Evolutionary conservation across 1,140 invertebrate genomes (phyloP).

Genomic region (Orussus abietinus): DNA sequence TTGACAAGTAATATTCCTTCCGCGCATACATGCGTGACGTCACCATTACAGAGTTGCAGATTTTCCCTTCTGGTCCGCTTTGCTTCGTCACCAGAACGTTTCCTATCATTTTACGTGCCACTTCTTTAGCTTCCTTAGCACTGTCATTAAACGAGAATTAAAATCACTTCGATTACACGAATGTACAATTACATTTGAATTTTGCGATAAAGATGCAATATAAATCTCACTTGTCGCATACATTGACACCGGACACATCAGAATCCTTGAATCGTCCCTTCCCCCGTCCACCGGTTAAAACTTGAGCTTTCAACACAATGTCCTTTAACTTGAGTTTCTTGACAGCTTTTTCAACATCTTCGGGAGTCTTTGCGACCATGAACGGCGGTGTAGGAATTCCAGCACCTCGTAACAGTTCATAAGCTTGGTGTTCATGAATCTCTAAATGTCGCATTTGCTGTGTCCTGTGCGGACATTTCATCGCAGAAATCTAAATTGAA

Average conservation of each 20-base stretch:
- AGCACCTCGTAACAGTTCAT: conserved; percentile 77
- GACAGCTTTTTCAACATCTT: conserved; percentile 82
- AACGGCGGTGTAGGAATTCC: conserved; percentile 91
- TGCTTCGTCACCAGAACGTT: conserved; percentile 92
- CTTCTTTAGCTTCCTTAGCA: conserved; percentile 79
- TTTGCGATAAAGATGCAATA: no score
- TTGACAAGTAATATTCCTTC: conserved; percentile 93
- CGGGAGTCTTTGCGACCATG: conserved; percentile 80
- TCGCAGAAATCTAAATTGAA: no score
- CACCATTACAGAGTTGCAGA: conserved; percentile 95
- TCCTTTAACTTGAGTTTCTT: conserved; percentile 77
- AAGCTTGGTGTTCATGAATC: conserved; percentile 94
- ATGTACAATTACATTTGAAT: conserved; percentile 12
- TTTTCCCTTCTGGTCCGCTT: conserved; percentile 87
- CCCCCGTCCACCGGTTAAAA: conserved; percentile 93
- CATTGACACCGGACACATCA: conserved; percentile 86
- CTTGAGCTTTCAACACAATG: conserved; percentile 94
- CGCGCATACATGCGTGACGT: conserved; percentile 91
- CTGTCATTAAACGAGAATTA: conserved; percentile 58
- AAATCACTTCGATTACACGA: no score
- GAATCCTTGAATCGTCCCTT: conserved; percentile 91
- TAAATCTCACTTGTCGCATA: conserved; percentile 88
- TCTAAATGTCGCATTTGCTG: conserved; percentile 77
- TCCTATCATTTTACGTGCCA: conserved; percentile 87
- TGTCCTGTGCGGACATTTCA: no score